Base-by-base conservation (phyloP, 1,140 invertebrate genomes). In the Manduca sexta region DNA sequence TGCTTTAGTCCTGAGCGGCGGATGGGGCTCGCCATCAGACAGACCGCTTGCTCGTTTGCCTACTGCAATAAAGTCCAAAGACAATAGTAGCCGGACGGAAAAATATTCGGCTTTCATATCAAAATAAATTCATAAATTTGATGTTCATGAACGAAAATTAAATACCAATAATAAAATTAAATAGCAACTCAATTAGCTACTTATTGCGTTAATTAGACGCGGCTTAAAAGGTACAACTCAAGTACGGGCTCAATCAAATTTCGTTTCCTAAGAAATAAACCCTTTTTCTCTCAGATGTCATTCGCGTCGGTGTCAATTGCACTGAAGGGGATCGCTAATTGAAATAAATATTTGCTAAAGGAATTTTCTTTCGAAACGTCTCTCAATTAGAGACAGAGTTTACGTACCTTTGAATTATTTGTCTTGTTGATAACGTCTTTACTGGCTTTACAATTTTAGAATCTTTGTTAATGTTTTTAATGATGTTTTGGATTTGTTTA, bases 331-430 rank as follows among this genome's bases (percentile, higher is more conserved):
- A 43, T 56, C 49, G 49, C 70, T 82, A 79, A 84, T 81, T 84
- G 75, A 82, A 81, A 81, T 84, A 84, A 84, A 84, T 84, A 84
- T 84, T 84, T 82, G 72, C 69, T 60, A 56, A 52, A 69, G 60
- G 64, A 74, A 79, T 81, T 79, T 70, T 70, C 63, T 69, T 74
- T 68, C 63, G 49, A 56, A 50, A 66, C 56, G 56, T 45, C 50
- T 63, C 55, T 67, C 68, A 77, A 75, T 83, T 77, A 78, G 49
- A 37, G 43, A 30, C 12, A n/a, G 40, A 49, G 38, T 52, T 45
- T 45, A 34, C 48, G 40, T 54, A 44, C 47, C 56, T 59, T 49
- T 16, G 34, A 31, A 47, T 49, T 56, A 44, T 55, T 45, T 56
- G 41, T 54, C 14, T 60, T 46, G 39, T 60, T 45, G 42, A 49